Base-by-base conservation (phyloP, 2,113 vertebrate genomes). In the Amphiprion percula region DNA sequence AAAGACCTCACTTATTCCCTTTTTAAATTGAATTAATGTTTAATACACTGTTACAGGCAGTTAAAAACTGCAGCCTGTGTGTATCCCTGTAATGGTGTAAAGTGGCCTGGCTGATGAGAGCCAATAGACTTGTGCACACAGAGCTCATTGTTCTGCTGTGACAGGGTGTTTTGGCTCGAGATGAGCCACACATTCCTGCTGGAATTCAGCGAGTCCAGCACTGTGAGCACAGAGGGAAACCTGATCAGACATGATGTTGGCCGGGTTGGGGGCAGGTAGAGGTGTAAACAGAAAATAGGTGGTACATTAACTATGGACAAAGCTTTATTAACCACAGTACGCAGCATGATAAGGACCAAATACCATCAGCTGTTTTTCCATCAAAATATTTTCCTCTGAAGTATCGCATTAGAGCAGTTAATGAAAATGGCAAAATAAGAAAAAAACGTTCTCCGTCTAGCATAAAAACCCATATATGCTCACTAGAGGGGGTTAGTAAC, bases 11-110 rank as follows among this genome's bases (percentile, higher is more conserved):
- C 24, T 52, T 17, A 61, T n/a, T 17, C 15, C 19, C 24, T 41
- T 55, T 77, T 68, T 67, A 77, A 77, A 59, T 68, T 53, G 46
- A 68, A 50, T 54, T 68, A 67, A 67, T 49, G 49, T 67, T 68
- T 55, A 69, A 56, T 55, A 56, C 10, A 60, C 14, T 49, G 19
- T 61, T 72, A 52, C 52, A 44, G 28, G n/a, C 46, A 61, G n/a
- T 71, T 24, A 37, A 49, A 56, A 47, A 8, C 10, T 49, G 23
- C 39, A 55, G 39, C 50, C 19, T 5, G 11, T 50, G 16, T 58
- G 60, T 52, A 50, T 65, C 67, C 17, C 68, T 52, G 59, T 50
- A 10, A 52, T 65, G 5, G 46, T 59, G 59, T 55, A 49, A 70
- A 78, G 67, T 0, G 24, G 53, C 30, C 37, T 14, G 62, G 47